Base-by-base conservation (phyloP, 2,113 vertebrate genomes). In the Dipodomys stephensi region DNA sequence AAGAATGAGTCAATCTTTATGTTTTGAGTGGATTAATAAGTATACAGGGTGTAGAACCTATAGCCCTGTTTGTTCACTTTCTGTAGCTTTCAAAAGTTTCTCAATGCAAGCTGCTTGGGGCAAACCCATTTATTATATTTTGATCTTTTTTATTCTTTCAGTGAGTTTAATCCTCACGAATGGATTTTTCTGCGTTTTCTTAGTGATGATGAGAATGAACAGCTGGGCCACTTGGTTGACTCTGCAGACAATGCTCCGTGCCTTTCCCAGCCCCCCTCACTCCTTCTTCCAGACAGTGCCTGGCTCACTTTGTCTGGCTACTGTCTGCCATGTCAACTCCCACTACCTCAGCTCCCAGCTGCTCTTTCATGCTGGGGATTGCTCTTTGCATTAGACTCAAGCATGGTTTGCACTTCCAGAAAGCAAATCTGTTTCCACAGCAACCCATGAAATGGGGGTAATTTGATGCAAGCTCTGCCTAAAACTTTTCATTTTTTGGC, bases 271-370 rank as follows among this genome's bases (percentile, higher is more conserved):
- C 84, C 57, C 80, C 86, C 86, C 44, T 30, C 0, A 1, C 19
- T 5, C 2, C 49, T 83, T 88, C 83, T 92, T 81, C 95, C 97
- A 98, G 98, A 97, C 97, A 88, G 97, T 65, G 91, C 95, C 96
- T 97, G 94, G 97, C 96, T 98, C 94, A 74, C 97, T 97, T 97
- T 97, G 98, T 98, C 98, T 98, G 98, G 97, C 98, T 98, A 98
- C 98, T 97, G 97, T 98, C 98, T 98, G 98, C 98, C 98, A 98
- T 98, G 98, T 98, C 97, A 98, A 97, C 95, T 97, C 94, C 94
- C 93, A 92, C 96, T 97, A 4, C 93, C 97, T 97, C 96, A 97
- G 0, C 87, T 97, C 96, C 98, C 98, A 98, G 98, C 98, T 98
- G 98, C 98, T 98, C 96, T 98, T 98, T 98, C 97, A 98, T 94